Base-by-base conservation (phyloP, 1,140 invertebrate species). In the Planococcus citri region DNA sequence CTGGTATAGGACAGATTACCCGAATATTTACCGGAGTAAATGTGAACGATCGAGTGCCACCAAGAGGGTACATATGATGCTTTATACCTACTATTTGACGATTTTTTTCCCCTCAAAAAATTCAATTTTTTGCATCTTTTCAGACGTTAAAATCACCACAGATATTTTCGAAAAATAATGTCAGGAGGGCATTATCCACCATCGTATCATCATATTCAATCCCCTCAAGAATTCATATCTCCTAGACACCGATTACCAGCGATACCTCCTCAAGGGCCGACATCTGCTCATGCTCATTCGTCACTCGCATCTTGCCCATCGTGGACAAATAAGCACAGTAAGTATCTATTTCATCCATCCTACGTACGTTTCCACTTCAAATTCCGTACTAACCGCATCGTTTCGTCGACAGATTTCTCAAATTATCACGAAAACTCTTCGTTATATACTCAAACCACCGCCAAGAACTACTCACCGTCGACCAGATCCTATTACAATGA, bases 311-410 rank as follows among this genome's bases (percentile, higher is more conserved):
- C 64, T 64, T n/a, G n/a, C n/a, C 33, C 64, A n/a, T 24, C 67
- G 8, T 71, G 70, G 70, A 68, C 68, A 58, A 67, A 51, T 71
- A 71, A 71, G 29, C 37, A 71, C 58, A 68, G 70, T 71, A 71
- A 68, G 38, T 38, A 12, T 64, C 33, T 41, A 68, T 69, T 51
- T 51, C 41, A 14, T n/a, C n/a, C n/a, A n/a, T n/a, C n/a, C n/a
- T 20, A 20, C 4, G 2, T 17, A 9, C 6, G 3, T 51, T 51
- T 51, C 41, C 6, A 20, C 17, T 37, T 37, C 33, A 37, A 8
- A n/a, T 14, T 37, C 6, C 41, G 4, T 51, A 17, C 17, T 51
- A 6, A n/a, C 17, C 3, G n/a, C n/a, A 6, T 51, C 6, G 17
- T 51, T 51, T 51, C 12, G 41, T 51, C 17, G 4, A 3, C 41